Conservation (phyloP, 2,113 vertebrate species). For the Thryonomys swinderianus region DNA sequence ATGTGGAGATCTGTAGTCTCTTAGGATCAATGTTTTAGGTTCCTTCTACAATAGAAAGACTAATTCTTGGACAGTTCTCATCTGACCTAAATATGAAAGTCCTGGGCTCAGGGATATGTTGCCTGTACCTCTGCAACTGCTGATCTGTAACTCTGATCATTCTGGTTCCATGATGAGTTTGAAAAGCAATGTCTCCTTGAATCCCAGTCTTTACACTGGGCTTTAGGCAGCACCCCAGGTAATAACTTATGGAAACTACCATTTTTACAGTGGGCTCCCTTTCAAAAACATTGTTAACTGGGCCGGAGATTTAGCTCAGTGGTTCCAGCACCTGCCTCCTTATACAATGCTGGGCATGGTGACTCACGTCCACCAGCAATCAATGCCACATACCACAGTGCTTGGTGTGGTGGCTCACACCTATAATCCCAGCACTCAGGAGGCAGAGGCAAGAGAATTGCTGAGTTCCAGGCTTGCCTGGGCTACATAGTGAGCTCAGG, state of each 20-base stretch:
- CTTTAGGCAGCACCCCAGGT: background rate
- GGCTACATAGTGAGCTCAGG: no score
- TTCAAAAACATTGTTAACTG: background rate
- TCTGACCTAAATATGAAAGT: background rate
- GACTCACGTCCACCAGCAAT: no score
- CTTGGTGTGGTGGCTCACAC: no score
- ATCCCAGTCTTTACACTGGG: background rate
- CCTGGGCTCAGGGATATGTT: background rate
- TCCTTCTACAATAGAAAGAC: background rate
- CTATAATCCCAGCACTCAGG: no score
- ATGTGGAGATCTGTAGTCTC: background rate
- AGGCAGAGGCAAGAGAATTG: no score
- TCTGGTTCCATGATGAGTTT: background rate
- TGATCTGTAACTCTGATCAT: rapidly evolving
- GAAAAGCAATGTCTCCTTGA: background rate
- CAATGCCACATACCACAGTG: no score
- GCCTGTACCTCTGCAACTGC: background rate
- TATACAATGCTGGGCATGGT: no score
- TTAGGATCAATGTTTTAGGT: background rate
- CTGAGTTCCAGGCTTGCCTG: no score
- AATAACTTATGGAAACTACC: background rate
- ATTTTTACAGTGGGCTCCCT: background rate
- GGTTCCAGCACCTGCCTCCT: no score
- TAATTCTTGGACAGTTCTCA: background rate
- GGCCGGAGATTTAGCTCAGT: no score